A percentile compares a stretch with the other conserved stretches of the same genome.
These are phyloP conservation scores for Cyclophora punctaria DNA, from an alignment of 2,888 invertebrate genomes.

Conservation along the genomic window DNA sequence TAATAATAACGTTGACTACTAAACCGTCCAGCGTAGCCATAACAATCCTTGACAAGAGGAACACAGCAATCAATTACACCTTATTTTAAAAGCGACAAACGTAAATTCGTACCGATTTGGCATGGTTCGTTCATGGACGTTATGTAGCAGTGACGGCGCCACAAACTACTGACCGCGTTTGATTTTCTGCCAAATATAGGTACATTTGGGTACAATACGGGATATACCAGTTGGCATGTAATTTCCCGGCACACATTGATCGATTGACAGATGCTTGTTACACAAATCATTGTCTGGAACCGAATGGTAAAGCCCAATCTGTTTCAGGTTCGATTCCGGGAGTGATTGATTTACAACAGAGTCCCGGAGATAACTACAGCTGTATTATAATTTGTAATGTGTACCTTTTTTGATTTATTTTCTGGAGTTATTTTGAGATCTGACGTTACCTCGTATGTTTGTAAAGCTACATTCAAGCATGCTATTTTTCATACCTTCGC, in stretches of 20 bases:
- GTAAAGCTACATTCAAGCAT: no score
- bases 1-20: no score
- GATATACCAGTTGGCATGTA: constrained; percentile 4
- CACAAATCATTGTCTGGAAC: constrained; percentile 19
- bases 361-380: constrained; percentile 6
- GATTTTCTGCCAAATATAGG: constrained; percentile 26
- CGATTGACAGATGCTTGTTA: constrained; percentile 15
- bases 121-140: constrained; percentile 1
- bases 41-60: no score
- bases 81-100: no score
- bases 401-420: neutral
- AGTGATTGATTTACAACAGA: constrained; percentile 22
- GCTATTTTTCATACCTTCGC: no score
- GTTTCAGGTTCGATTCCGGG: constrained; percentile 16
- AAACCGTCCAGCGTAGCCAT: no score
- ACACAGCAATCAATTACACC: no score
- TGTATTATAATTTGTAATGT: constrained; percentile 8
- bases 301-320: constrained; percentile 23
- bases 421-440: no score
- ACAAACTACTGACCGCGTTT: constrained; percentile 19
- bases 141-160: constrained; percentile 16
- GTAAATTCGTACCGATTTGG: constrained; percentile 2
- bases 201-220: constrained; percentile 9
- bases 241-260: constrained; percentile 7
- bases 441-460: no score